A percentile compares a stretch with the other conserved stretches of the same genome.
These are phyloP conservation scores for Lucinisca nassula DNA, from an alignment of 2,888 invertebrate species.

Conservation along the genomic window DNA sequence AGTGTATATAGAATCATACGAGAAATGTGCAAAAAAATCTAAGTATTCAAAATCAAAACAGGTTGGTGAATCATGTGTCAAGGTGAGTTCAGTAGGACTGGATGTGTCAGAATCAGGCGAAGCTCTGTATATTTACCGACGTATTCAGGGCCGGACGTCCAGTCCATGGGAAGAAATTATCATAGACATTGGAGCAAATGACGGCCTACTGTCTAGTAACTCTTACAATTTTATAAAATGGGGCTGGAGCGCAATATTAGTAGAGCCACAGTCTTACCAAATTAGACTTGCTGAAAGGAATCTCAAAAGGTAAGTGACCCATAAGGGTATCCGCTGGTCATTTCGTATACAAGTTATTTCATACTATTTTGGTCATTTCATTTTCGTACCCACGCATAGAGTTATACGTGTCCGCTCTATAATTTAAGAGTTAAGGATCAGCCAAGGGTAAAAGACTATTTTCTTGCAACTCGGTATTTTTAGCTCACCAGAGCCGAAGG, in stretches of 20 bases:
- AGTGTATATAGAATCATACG: constrained; percentile 70
- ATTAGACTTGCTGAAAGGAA: constrained; percentile 75
- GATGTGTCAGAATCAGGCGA: constrained; percentile 82
- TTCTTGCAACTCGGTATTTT: too few species aligned
- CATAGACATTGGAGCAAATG: constrained; percentile 84
- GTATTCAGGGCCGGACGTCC: constrained; percentile 64
- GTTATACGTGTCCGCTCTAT: too few species aligned
- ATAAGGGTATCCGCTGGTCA: too few species aligned
- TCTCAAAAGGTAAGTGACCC: constrained; percentile 69
- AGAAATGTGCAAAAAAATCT: not conserved
- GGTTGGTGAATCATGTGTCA: not conserved
- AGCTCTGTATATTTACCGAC: constrained; percentile 72
- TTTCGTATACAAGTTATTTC: too few species aligned
- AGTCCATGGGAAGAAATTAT: constrained; percentile 68
- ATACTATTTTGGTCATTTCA: too few species aligned
- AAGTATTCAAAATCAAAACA: not conserved
- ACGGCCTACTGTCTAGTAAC: constrained; percentile 82
- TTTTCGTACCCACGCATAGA: too few species aligned
- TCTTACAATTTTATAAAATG: constrained; percentile 83
- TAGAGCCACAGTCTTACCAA: constrained; percentile 80
- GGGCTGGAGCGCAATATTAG: constrained; percentile 83
- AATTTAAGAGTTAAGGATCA: too few species aligned
- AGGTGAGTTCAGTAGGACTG: constrained; percentile 65
- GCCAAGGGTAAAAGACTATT: too few species aligned
- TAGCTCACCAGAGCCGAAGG: too few species aligned